Conservation (phyloP, 1,140 invertebrate genomes). For the Sitophilus oryzae region DNA sequence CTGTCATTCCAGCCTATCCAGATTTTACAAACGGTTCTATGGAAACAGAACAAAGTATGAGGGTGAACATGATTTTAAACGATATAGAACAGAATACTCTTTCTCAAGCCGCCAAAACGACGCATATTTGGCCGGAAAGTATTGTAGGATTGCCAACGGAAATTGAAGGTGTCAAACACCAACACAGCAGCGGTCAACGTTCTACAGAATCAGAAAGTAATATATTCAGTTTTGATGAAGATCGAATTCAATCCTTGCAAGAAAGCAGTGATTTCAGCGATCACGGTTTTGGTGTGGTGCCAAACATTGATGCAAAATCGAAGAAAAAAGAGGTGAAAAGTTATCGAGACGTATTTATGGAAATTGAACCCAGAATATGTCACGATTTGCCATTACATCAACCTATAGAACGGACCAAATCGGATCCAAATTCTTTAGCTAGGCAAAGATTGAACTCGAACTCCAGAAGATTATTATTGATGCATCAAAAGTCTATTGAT, state of each 20-base stretch:
- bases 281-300: conserved; percentile 36
- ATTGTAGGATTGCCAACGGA: conserved; percentile 50
- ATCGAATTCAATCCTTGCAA: conserved; percentile 59
- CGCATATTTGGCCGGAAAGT: conserved; percentile 54
- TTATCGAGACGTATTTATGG: conserved; percentile 40
- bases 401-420: conserved; percentile 75
- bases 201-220: conserved; percentile 47
- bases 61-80: conserved; percentile 36
- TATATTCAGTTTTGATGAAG: conserved; percentile 65
- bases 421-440: conserved; percentile 71
- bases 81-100: conserved; percentile 40
- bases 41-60: conserved; percentile 56
- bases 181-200: conserved; percentile 24
- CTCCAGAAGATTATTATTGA: conserved; percentile 66
- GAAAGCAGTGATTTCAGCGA: conserved; percentile 37
- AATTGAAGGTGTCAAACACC: conserved; percentile 37
- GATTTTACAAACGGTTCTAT: conserved; percentile 37
- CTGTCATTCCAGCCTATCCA: conserved; percentile 8
- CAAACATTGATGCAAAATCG: conserved; percentile 31
- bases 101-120: conserved; percentile 39
- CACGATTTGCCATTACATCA: conserved; percentile 49
- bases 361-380: conserved; percentile 40
- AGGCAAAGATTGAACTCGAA: conserved; percentile 63
- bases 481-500: conserved; percentile 82
- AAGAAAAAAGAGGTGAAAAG: conserved; percentile 29